A percentile compares a stretch with the other conserved stretches of the same genome.
Evolutionary conservation across 2,888 invertebrate genomes (phyloP).

Genomic region (Erynnis tages): DNA sequence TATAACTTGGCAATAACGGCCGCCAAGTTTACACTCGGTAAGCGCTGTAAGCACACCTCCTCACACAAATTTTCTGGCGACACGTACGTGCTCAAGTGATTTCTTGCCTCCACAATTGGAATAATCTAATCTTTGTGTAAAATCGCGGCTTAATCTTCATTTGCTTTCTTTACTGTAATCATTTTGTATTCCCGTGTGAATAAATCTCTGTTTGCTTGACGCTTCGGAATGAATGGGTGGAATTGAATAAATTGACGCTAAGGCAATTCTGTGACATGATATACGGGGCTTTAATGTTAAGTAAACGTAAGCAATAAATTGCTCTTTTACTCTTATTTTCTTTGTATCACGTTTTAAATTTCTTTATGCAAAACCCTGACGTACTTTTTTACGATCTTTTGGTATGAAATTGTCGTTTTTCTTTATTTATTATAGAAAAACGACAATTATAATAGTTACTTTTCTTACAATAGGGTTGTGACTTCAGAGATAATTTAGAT

Average conservation of each 20-base stretch:
- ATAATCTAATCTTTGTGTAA: slow-evolving; percentile 55
- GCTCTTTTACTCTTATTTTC: not conserved
- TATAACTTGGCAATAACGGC: slow-evolving; percentile 24
- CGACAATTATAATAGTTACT: too few relatives aligned
- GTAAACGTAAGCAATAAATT: not conserved
- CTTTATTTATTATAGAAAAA: too few relatives aligned
- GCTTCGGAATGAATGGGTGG: slow-evolving; percentile 16
- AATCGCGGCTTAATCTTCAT: slow-evolving; percentile 47
- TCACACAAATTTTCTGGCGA: slow-evolving; percentile 44
- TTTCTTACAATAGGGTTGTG: too few relatives aligned
- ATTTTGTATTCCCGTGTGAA: slow-evolving; percentile 39
- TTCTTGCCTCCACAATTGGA: slow-evolving; percentile 52
- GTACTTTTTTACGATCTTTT: too few relatives aligned
- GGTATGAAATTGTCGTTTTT: too few relatives aligned
- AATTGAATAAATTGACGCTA: slow-evolving; percentile 14
- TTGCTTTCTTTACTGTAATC: slow-evolving; percentile 43
- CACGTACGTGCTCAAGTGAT: slow-evolving; percentile 60
- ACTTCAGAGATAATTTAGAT: too few relatives aligned
- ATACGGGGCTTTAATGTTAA: not conserved
- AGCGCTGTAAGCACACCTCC: slow-evolving; percentile 30
- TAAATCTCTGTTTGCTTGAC: slow-evolving; percentile 27
- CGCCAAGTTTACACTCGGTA: slow-evolving; percentile 26
- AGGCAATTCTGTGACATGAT: slow-evolving; percentile 10
- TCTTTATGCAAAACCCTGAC: too few relatives aligned
- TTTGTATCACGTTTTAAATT: too few relatives aligned